phyloP scores from a whole-genome alignment of 2,113 vertebrate genomes.

The Lipotes vexillifer region DNA sequence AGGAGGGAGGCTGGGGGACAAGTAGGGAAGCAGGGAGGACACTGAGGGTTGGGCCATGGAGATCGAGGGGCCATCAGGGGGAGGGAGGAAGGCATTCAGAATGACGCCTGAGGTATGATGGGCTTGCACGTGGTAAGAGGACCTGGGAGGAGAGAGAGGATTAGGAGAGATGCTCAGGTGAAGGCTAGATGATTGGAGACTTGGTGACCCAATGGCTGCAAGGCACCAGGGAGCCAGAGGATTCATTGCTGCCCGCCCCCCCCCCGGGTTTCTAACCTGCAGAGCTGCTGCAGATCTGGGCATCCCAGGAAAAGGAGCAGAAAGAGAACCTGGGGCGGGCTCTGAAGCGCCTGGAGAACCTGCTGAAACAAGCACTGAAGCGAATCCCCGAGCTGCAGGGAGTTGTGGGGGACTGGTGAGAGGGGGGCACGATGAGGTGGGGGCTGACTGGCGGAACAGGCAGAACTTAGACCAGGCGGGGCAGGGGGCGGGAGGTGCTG shows the following conservation, averaged over 20 bases:
- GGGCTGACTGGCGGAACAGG: neutral
- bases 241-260: neutral
- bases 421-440: accelerated
- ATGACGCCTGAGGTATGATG: neutral
- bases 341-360: slow-evolving; percentile 44
- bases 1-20: neutral
- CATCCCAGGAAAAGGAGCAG: slow-evolving; percentile 57
- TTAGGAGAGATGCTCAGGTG: neutral
- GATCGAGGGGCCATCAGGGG: neutral
- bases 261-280: neutral
- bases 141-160: neutral
- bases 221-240: neutral
- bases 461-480: neutral
- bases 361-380: slow-evolving; percentile 41
- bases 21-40: neutral
- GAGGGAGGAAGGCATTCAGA: neutral
- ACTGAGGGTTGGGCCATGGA: neutral
- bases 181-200: neutral
- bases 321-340: slow-evolving; percentile 32
- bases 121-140: neutral
- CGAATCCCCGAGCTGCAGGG: slow-evolving; percentile 49
- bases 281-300: slow-evolving; percentile 64
- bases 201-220: neutral
- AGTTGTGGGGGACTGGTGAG: slow-evolving; percentile 64
- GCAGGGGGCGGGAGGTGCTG: no score